Evolutionary conservation across 2,888 invertebrate species (phyloP).

Genomic region (Endomychus coccineus): DNA sequence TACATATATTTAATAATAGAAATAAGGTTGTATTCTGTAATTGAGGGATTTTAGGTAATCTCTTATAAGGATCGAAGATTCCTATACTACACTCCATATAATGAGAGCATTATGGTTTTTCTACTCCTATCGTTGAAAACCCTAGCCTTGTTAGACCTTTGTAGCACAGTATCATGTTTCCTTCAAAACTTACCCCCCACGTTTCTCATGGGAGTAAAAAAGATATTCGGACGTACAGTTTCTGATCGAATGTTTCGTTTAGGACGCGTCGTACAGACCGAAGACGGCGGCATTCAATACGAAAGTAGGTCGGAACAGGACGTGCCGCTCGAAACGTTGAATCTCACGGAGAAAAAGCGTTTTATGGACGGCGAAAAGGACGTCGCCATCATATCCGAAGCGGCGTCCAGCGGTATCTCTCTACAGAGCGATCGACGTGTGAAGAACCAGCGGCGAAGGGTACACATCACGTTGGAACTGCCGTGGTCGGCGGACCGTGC

Average conservation of each 20-base stretch:
- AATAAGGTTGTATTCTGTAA: no score
- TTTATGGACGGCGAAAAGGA: constrained; percentile 99
- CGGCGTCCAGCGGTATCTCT: constrained; percentile 96
- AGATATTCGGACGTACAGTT: no score
- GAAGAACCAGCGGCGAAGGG: constrained; percentile 85
- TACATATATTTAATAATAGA: no score
- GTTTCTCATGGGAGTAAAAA: no score
- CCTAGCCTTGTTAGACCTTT: no score
- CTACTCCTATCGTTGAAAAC: no score
- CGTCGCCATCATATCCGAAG: constrained; percentile 98
- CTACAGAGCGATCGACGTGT: constrained; percentile 93
- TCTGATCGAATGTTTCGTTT: constrained; percentile 16
- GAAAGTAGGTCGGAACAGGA: constrained; percentile 92
- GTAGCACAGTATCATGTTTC: no score
- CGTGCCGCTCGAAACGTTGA: constrained; percentile 93
- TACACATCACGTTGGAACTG: constrained; percentile 96
- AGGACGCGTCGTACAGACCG: constrained; percentile 77
- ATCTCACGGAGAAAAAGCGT: constrained; percentile 76
- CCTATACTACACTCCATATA: no score
- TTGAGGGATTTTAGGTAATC: no score
- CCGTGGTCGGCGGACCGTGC: constrained; percentile 99
- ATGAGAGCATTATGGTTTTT: no score
- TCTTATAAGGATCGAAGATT: no score
- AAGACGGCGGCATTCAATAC: constrained; percentile 92
- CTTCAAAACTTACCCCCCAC: no score